phyloP scores from a whole-genome alignment of 2,888 invertebrate species.

The Drosophila greeni region DNA sequence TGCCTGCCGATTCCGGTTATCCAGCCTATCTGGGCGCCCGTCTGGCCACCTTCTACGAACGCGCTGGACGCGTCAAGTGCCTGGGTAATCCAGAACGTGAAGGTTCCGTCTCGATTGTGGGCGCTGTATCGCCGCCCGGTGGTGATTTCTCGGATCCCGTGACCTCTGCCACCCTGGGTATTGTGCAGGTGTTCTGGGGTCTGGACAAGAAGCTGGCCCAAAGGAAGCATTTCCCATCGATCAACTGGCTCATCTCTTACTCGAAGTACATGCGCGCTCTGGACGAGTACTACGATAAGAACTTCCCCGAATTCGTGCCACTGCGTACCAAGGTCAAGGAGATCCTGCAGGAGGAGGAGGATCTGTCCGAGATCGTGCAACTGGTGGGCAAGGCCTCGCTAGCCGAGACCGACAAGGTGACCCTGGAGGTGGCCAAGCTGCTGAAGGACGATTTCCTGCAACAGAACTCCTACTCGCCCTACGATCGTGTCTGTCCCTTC shows the following conservation, averaged over 20 bases:
- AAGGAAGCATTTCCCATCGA: conserved; percentile 99
- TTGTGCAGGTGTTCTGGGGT: conserved; percentile 99
- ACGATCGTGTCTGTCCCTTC: conserved; percentile 99
- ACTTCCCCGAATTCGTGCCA: conserved; percentile 97
- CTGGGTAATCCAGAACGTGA: conserved; percentile 98
- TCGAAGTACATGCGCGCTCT: conserved; percentile 98
- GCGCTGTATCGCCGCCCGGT: conserved; percentile 99
- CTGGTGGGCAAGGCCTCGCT: conserved; percentile 99
- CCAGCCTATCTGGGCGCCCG: conserved; percentile 99
- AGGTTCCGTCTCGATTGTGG: conserved; percentile 99
- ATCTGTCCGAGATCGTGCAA: conserved; percentile 99
- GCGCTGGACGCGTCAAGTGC: conserved; percentile 98
- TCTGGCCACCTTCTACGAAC: conserved; percentile 98
- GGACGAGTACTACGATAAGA: conserved; percentile 99
- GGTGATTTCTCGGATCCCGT: conserved; percentile 99
- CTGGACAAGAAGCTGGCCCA: conserved; percentile 99
- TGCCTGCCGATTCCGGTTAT: conserved; percentile 99
- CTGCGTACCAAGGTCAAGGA: conserved; percentile 95
- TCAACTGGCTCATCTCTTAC: conserved; percentile 99
- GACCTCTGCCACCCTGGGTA: conserved; percentile 98
- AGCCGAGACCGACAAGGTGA: conserved; percentile 99
- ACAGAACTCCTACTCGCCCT: conserved; percentile 97
- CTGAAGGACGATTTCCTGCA: conserved; percentile 99
- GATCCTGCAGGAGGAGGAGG: conserved; percentile 98
- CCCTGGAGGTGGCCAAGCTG: conserved; percentile 97